Evolutionary conservation across 2,113 vertebrate genomes (phyloP).

Genomic region (Archocentrus centrarchus): DNA sequence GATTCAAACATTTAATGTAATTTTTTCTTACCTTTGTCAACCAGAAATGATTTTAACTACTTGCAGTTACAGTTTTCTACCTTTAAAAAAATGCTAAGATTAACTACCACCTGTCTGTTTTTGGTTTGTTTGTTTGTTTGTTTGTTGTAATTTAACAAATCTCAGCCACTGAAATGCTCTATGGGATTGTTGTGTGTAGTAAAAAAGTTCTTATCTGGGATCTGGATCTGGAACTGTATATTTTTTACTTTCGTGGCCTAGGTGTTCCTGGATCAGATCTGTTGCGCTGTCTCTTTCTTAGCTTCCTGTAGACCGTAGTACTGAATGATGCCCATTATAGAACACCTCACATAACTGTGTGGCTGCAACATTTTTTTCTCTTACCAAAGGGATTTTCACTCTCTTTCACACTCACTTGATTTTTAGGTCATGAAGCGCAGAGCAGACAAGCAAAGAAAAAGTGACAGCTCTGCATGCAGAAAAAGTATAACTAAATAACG

Average conservation of each 20-base stretch:
- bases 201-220: too few species aligned
- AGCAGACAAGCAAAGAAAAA: slow-evolving; percentile 52
- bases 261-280: neutral
- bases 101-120: neutral
- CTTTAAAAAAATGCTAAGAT: neutral
- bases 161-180: neutral
- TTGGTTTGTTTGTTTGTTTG: neutral
- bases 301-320: neutral
- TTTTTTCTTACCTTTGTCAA: neutral
- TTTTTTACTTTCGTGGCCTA: too few species aligned
- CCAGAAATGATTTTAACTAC: too few species aligned
- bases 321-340: neutral
- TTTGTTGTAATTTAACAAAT: neutral
- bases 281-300: accelerated
- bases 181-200: too few species aligned
- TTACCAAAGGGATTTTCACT: slow-evolving; percentile 74
- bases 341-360: slow-evolving; percentile 49
- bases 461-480: slow-evolving; percentile 43
- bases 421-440: slow-evolving; percentile 39
- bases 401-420: slow-evolving; percentile 42
- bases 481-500: slow-evolving; percentile 66
- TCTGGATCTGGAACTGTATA: too few species aligned
- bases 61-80: too few species aligned
- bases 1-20: neutral
- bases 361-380: slow-evolving; percentile 42